Evolutionary conservation across 2,113 vertebrate genomes (phyloP).

Genomic region (Siniperca knerii): DNA sequence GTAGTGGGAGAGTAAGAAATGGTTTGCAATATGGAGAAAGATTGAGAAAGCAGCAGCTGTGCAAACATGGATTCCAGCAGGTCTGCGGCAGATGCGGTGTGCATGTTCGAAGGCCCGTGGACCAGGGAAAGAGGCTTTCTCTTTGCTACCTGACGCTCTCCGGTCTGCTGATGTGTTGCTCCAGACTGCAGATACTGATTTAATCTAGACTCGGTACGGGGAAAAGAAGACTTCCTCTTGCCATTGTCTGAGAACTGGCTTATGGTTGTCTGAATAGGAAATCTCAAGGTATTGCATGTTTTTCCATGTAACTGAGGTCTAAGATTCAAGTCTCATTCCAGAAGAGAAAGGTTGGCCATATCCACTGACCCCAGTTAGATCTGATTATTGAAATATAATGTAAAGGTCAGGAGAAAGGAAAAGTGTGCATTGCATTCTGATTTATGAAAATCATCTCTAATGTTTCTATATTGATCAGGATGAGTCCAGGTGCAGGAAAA

Average conservation of each 20-base stretch:
- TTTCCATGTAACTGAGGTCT: constrained; percentile 11
- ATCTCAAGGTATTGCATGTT: constrained; percentile 14
- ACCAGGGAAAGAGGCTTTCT: constrained; percentile 20
- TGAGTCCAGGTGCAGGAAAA: constrained; percentile 61
- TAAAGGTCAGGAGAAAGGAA: constrained; percentile 4
- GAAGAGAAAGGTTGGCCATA: neutral
- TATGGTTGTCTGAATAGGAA: constrained; percentile 29
- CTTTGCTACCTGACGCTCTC: constrained; percentile 47
- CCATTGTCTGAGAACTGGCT: constrained; percentile 22
- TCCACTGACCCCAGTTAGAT: neutral
- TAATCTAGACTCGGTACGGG: constrained; percentile 35
- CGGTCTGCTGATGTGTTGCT: constrained; percentile 39
- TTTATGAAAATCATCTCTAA: constrained; percentile 21
- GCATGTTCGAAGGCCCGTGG: constrained; percentile 42
- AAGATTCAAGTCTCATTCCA: constrained; percentile 14
- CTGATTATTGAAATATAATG: constrained; percentile 30
- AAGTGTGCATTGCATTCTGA: neutral
- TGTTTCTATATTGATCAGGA: constrained; percentile 45
- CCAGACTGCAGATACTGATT: constrained; percentile 58
- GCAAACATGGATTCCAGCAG: constrained; percentile 67
- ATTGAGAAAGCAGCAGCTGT: constrained; percentile 75
- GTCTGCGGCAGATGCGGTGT: constrained; percentile 56
- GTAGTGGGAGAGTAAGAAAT: constrained; percentile 57
- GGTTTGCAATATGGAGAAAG: constrained; percentile 42
- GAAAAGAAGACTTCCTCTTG: constrained; percentile 34